These are phyloP conservation scores for Drosophila parabipectinata DNA, from an alignment of 1,140 invertebrate genomes.

Conservation along the genomic window DNA sequence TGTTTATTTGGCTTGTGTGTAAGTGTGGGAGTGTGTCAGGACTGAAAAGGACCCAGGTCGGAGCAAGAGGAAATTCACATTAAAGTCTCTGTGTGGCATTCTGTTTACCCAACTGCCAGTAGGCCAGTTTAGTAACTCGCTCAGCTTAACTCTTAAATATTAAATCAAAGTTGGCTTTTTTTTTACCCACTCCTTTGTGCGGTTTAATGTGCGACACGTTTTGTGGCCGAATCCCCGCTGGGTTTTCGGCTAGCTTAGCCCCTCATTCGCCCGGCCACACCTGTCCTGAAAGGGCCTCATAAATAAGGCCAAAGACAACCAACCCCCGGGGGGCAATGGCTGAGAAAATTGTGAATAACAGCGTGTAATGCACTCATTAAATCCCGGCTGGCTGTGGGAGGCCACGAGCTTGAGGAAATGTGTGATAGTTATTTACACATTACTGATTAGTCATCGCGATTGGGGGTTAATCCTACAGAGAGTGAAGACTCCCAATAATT, in stretches of 20 bases:
- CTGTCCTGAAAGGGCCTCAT: conserved; percentile 12
- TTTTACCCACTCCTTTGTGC: conserved; percentile 17
- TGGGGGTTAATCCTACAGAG: not conserved
- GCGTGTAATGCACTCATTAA: conserved; percentile 77
- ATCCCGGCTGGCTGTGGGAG: conserved; percentile 34
- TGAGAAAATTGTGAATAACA: conserved; percentile 75
- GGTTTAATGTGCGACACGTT: conserved; percentile 46
- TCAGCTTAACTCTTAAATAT: conserved; percentile 37
- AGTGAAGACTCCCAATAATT: not conserved
- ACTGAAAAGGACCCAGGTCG: conserved; percentile 1
- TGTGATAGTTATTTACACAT: not conserved
- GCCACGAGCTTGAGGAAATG: not conserved
- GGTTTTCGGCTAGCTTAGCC: conserved; percentile 20
- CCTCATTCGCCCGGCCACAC: not conserved
- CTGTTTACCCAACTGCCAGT: conserved; percentile 32
- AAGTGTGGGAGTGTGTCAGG: conserved; percentile 6
- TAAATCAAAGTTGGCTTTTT: conserved; percentile 32
- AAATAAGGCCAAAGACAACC: conserved; percentile 26
- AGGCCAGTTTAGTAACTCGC: conserved; percentile 35
- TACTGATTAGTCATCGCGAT: conserved; percentile 3
- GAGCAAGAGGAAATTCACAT: conserved; percentile 52
- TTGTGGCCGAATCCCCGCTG: conserved; percentile 12
- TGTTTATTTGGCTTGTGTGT: conserved; percentile 73
- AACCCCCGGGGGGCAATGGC: conserved; percentile 42
- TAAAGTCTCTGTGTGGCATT: conserved; percentile 53